Evolutionary conservation across 2,888 invertebrate species (phyloP), one percentile per base, ranked within the genome.

Genomic region (Lymantria dispar): DNA sequence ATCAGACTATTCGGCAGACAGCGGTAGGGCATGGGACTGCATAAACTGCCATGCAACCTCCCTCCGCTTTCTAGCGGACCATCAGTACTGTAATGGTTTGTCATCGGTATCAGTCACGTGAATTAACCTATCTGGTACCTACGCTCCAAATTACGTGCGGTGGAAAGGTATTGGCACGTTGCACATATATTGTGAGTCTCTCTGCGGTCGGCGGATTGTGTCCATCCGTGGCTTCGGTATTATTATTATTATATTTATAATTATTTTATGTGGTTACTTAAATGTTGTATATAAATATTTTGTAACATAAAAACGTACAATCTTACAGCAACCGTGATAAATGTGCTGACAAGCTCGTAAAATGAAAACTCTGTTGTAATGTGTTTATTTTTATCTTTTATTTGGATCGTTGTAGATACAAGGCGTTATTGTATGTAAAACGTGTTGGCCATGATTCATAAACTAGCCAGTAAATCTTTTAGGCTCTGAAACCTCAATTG

Each of bases 401-500:
- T 65, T 65, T 62, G 54, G 48, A 59, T 62, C 50, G 50, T 54
- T 48, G 47, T 48, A 43, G 61, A 73, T 73, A 67, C 64, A 65
- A 64, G 58, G 63, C 60, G 68, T 64, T 60, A 68, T 73, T 71
- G 22, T 22, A 70, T 69, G 68, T 72, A 68, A 70, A 75, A 70
- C 59, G 58, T 51, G 53, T 52, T 64, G 49, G 62, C 58, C 59
- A 60, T 72, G 70, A 69, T 74, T 77, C 72, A 77, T 76, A 58
- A 68, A 63, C 64, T 56, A 68, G 56, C 56, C 64, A 62, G 67
- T 75, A 71, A 71, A 73, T 72, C 68, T 76, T 74, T 72, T 64
- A 56, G 71, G 67, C 8, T 33, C 8, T 10, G 33, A 33, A 10
- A 33, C 3, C 2, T 22, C 22, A 22, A 22, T 22, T 5, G 22